Conservation (phyloP, 1,140 invertebrate genomes). For the Penaeus indicus region DNA sequence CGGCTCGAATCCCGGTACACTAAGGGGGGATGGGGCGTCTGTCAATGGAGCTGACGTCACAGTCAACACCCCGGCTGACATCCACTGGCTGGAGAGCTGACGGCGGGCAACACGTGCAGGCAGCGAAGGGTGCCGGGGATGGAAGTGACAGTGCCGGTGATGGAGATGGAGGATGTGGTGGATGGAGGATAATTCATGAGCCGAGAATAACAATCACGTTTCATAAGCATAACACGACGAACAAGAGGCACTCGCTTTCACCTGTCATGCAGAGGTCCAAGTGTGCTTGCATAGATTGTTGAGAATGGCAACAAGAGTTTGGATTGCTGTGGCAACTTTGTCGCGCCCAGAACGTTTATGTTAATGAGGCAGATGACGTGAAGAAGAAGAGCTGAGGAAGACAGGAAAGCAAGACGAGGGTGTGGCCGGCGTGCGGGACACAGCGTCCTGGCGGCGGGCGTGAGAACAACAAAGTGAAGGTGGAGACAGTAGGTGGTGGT, state of each 20-base stretch:
- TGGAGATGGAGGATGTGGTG: conserved; percentile 5
- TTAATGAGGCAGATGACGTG: conserved; percentile 40
- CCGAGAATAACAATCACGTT: conserved; percentile 52
- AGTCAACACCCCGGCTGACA: conserved; percentile 17
- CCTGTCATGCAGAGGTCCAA: conserved; percentile 35
- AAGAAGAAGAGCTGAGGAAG: conserved; percentile 31
- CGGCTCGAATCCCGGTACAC: background rate
- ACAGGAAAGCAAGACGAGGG: conserved; percentile 45
- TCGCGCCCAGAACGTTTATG: conserved; percentile 4
- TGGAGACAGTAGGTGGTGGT: conserved; percentile 50
- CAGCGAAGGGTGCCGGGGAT: background rate
- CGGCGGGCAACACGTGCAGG: conserved; percentile 19
- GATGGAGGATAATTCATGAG: conserved; percentile 26
- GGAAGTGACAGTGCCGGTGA: conserved; percentile 2
- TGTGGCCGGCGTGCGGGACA: background rate
- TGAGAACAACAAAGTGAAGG: conserved; percentile 57
- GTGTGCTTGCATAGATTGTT: conserved; percentile 53
- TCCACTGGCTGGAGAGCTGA: conserved; percentile 17
- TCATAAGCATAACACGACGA: conserved; percentile 54
- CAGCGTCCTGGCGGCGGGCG: conserved; percentile 39
- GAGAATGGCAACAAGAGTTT: conserved; percentile 21
- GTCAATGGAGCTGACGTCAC: conserved; percentile 17
- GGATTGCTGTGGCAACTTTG: conserved; percentile 1
- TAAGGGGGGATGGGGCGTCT: background rate
- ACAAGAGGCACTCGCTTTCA: conserved; percentile 52